A percentile compares a stretch with the other conserved stretches of the same genome.
phyloP scores from a whole-genome alignment of 2,113 vertebrate species.

The Notarius lentiginosus region DNA sequence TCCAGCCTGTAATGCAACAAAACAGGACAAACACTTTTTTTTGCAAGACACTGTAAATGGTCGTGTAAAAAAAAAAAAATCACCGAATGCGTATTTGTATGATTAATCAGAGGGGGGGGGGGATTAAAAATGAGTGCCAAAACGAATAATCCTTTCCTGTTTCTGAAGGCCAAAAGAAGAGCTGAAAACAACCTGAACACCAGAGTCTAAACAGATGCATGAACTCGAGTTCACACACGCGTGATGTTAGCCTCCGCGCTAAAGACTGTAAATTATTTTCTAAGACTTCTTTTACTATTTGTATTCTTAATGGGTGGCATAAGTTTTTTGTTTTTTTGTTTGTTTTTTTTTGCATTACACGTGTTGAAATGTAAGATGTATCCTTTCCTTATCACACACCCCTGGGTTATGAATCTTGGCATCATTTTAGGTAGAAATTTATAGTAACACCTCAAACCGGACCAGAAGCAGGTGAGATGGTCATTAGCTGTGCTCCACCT shows the following conservation, averaged over 20 bases:
- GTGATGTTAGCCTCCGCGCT: slow-evolving; percentile 49
- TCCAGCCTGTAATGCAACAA: no score
- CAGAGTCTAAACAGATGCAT: slow-evolving; percentile 23
- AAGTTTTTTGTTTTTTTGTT: slow-evolving; percentile 52
- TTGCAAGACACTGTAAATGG: no score
- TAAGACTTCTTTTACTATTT: slow-evolving; percentile 64
- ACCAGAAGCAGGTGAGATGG: slow-evolving; percentile 35
- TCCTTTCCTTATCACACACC: slow-evolving; percentile 9
- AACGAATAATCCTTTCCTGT: slow-evolving; percentile 31
- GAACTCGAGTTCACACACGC: slow-evolving; percentile 38
- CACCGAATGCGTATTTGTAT: neutral
- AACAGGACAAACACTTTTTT: no score
- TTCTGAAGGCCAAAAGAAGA: slow-evolving; percentile 75
- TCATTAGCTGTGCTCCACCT: slow-evolving; percentile 19
- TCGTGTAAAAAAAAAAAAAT: no score
- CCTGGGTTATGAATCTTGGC: slow-evolving; percentile 22
- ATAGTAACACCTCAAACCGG: slow-evolving; percentile 44
- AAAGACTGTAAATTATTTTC: slow-evolving; percentile 67
- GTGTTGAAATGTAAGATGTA: slow-evolving; percentile 51
- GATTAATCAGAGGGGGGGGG: neutral
- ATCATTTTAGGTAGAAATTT: slow-evolving; percentile 6
- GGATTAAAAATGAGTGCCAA: neutral
- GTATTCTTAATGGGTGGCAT: slow-evolving; percentile 54
- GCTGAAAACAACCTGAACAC: slow-evolving; percentile 68
- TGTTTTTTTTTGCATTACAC: slow-evolving; percentile 51